A percentile compares a stretch with the other conserved stretches of the same genome.
Conservation (phyloP, 1,140 invertebrate species). For the Scaptomyza montana region DNA sequence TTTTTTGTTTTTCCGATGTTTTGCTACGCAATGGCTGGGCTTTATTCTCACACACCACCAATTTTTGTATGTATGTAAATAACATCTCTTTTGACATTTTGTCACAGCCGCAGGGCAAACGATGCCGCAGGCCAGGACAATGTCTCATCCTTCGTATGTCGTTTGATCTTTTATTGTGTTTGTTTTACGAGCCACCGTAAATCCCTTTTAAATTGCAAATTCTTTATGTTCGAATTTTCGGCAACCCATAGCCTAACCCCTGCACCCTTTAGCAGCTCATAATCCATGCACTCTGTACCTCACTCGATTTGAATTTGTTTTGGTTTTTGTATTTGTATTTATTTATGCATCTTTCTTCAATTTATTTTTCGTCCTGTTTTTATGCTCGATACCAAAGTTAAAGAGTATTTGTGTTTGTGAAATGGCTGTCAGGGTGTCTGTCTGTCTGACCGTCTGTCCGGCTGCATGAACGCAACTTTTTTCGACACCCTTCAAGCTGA, state of each 20-base stretch:
- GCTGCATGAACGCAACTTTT: too few species aligned
- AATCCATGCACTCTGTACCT: conserved; percentile 13
- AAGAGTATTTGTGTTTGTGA: too few species aligned
- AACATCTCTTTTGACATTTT: conserved; percentile 69
- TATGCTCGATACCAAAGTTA: neutral
- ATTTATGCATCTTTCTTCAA: conserved; percentile 55
- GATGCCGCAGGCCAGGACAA: conserved; percentile 42
- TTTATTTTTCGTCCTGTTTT: conserved; percentile 62
- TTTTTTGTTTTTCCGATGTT: conserved; percentile 40
- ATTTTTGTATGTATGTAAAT: conserved; percentile 20
- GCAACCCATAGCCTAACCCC: conserved; percentile 36
- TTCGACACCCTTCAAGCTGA: too few species aligned
- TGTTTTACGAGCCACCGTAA: conserved; percentile 79
- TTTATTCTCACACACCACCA: neutral
- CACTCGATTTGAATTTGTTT: conserved; percentile 43
- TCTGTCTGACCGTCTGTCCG: too few species aligned
- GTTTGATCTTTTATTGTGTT: conserved; percentile 82
- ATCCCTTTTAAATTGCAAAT: conserved; percentile 82
- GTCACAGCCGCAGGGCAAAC: conserved; percentile 50
- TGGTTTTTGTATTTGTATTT: conserved; percentile 55
- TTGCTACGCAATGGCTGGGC: conserved; percentile 45
- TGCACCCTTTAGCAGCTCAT: conserved; percentile 14
- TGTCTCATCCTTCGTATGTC: conserved; percentile 66
- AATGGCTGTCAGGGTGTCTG: too few species aligned
- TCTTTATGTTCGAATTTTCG: conserved; percentile 78